These are phyloP conservation scores for Maniola jurtina DNA, from an alignment of 1,140 invertebrate species.

Conservation along the genomic window DNA sequence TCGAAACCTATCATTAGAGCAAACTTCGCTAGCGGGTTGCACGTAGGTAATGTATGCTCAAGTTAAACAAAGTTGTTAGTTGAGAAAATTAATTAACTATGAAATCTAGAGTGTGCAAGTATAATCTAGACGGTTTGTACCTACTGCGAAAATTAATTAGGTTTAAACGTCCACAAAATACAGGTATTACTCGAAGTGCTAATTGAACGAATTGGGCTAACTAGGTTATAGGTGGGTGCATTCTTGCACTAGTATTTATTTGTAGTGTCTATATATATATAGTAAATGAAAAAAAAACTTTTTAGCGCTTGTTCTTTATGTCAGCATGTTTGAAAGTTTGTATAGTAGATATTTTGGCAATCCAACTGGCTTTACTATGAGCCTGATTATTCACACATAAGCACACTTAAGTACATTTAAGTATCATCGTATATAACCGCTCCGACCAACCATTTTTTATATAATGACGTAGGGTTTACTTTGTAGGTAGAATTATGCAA, in stretches of 20 bases:
- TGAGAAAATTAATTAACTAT: constrained; percentile 50
- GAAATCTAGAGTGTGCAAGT: constrained; percentile 39
- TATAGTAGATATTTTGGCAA: too few relatives aligned
- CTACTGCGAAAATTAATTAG: constrained; percentile 40
- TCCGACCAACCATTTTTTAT: constrained; percentile 3
- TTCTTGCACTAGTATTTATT: too few relatives aligned
- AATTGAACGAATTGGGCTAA: neutral
- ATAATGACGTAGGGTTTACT: constrained; percentile 1
- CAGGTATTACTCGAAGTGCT: neutral
- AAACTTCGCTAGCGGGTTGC: constrained; percentile 42
- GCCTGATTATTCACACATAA: neutral
- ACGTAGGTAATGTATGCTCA: constrained; percentile 29
- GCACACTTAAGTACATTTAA: neutral
- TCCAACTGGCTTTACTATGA: neutral
- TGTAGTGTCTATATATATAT: too few relatives aligned
- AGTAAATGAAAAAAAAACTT: too few relatives aligned
- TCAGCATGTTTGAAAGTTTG: too few relatives aligned
- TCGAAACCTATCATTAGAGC: constrained; percentile 61
- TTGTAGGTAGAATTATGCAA: constrained; percentile 17
- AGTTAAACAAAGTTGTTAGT: constrained; percentile 49
- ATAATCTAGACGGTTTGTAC: constrained; percentile 29
- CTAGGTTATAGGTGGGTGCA: too few relatives aligned
- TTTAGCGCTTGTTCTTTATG: too few relatives aligned
- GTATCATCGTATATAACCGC: neutral
- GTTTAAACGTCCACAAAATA: constrained; percentile 20